Conservation (phyloP, 2,113 vertebrate species). For the Glaucidium brasilianum region DNA sequence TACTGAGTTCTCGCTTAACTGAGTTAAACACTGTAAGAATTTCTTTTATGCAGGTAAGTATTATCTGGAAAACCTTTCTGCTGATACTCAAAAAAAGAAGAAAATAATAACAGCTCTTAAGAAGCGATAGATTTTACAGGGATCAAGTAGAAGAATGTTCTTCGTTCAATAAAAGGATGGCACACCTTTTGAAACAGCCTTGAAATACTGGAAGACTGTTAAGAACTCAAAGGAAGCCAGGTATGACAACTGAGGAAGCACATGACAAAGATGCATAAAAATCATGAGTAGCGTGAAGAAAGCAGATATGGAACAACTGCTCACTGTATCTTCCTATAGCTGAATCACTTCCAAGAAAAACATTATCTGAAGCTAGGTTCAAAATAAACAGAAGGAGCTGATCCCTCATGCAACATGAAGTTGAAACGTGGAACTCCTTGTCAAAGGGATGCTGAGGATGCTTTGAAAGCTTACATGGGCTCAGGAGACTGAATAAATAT, state of each 20-base stretch:
- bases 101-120: neutral
- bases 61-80: neutral
- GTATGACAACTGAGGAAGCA: neutral
- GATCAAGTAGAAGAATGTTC: neutral
- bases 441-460: neutral
- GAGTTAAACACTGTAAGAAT: neutral
- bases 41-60: neutral
- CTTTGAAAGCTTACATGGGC: neutral
- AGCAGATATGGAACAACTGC: neutral
- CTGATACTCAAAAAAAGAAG: neutral
- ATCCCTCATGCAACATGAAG: neutral
- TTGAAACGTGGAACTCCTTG: neutral
- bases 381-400: neutral
- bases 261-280: neutral
- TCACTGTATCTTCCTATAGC: neutral
- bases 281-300: neutral
- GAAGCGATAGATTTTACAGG: neutral
- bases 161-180: neutral
- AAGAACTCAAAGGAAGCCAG: neutral
- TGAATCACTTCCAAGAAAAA: neutral
- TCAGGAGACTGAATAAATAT: neutral
- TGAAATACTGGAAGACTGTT: neutral
- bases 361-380: neutral
- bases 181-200: neutral
- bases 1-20: neutral